Evolutionary conservation across 2,113 vertebrate species (phyloP).

Genomic region (Datnioides undecimradiatus): DNA sequence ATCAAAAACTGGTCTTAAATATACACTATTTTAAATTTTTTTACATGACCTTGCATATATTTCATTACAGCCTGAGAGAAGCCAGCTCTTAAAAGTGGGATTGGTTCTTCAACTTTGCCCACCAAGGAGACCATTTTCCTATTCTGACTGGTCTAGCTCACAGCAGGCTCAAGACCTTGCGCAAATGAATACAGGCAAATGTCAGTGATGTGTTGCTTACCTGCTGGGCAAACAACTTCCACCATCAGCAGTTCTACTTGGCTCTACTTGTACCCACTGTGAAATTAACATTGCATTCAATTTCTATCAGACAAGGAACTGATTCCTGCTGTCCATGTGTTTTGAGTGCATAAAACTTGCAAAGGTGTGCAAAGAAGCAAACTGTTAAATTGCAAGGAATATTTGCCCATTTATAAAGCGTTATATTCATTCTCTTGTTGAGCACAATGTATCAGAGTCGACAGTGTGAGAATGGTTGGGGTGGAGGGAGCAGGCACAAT

Average conservation of each 20-base stretch:
- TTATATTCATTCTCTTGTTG: slow-evolving; percentile 3
- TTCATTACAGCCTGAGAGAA: slow-evolving; percentile 16
- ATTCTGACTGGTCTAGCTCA: slow-evolving; percentile 56
- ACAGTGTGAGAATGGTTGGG: neutral
- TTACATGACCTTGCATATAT: slow-evolving; percentile 3
- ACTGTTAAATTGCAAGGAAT: slow-evolving; percentile 2
- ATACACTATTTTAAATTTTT: slow-evolving; percentile 2
- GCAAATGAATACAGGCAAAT: slow-evolving; percentile 75
- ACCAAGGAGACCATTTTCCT: slow-evolving; percentile 47
- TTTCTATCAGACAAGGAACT: slow-evolving; percentile 70
- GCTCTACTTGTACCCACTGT: slow-evolving; percentile 67
- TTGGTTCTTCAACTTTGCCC: slow-evolving; percentile 52
- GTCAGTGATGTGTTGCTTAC: slow-evolving; percentile 73
- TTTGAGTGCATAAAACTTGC: slow-evolving; percentile 17
- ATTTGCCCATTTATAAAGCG: slow-evolving; percentile 15
- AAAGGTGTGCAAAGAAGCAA: slow-evolving; percentile 46
- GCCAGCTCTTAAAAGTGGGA: slow-evolving; percentile 41
- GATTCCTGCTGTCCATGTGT: slow-evolving; percentile 31
- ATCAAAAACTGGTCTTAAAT: slow-evolving; percentile 18
- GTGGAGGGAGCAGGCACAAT: neutral
- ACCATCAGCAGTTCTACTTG: slow-evolving; percentile 68
- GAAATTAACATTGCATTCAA: slow-evolving; percentile 79
- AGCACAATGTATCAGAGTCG: slow-evolving; percentile 22
- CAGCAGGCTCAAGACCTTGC: slow-evolving; percentile 60
- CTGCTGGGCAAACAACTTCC: slow-evolving; percentile 73